Conservation (phyloP, 2,888 invertebrate genomes). For the Chymomyza amoena region DNA sequence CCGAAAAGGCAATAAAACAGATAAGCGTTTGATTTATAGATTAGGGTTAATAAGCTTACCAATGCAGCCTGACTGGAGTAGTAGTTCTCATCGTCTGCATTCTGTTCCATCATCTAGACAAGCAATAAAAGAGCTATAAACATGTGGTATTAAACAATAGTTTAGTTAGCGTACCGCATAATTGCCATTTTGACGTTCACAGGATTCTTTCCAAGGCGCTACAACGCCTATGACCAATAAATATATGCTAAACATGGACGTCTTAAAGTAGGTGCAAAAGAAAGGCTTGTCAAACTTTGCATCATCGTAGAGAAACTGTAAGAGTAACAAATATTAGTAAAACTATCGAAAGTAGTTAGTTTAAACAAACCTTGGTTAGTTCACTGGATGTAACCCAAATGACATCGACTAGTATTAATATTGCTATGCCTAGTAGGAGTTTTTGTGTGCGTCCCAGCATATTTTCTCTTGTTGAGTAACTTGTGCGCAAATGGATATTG, state of each 20-base stretch:
- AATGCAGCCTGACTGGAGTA: constrained; percentile 82
- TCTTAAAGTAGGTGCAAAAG: constrained; percentile 96
- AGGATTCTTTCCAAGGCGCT: constrained; percentile 93
- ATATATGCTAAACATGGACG: constrained; percentile 95
- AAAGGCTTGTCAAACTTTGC: constrained; percentile 95
- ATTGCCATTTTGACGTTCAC: constrained; percentile 83
- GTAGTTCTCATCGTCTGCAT: constrained; percentile 89
- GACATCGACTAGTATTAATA: constrained; percentile 93
- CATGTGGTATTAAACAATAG: neutral
- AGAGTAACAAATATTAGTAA: constrained; percentile 52
- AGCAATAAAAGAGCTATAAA: neutral
- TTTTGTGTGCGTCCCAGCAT: constrained; percentile 83
- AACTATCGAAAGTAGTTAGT: neutral
- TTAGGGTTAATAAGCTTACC: constrained; percentile 46
- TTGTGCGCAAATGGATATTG: neutral
- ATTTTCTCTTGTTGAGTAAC: constrained; percentile 18
- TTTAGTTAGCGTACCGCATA: constrained; percentile 83
- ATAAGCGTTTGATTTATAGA: neutral
- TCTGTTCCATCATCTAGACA: constrained; percentile 85
- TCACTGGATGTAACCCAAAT: constrained; percentile 98
- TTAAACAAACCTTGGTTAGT: constrained; percentile 88
- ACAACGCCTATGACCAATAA: constrained; percentile 92
- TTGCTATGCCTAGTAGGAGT: constrained; percentile 90
- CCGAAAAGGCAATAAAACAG: neutral
- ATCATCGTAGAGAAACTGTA: constrained; percentile 91